These are phyloP conservation scores for Oryzias curvinotus DNA, from an alignment of 2,113 vertebrate genomes.

Conservation along the genomic window DNA sequence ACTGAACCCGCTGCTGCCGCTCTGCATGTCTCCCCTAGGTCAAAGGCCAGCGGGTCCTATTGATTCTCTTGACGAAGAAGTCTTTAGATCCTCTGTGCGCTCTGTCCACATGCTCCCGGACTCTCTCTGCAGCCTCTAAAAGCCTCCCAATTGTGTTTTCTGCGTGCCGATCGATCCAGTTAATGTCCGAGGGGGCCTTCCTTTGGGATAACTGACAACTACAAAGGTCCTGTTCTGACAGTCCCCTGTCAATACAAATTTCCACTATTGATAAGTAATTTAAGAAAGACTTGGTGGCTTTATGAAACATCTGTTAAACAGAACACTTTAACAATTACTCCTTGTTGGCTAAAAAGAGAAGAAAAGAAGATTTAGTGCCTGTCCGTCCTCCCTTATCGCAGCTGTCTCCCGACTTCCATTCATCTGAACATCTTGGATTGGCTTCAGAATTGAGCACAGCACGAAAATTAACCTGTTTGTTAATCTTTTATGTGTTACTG, in stretches of 20 bases:
- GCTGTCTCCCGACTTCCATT: conserved; percentile 1
- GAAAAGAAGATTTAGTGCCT: conserved; percentile 8
- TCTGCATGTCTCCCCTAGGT: conserved; percentile 62
- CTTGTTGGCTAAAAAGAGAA: conserved; percentile 20
- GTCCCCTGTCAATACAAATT: conserved; percentile 81
- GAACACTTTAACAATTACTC: conserved; percentile 66
- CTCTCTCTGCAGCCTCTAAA: conserved; percentile 47
- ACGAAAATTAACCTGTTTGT: background rate
- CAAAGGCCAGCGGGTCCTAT: conserved; percentile 77
- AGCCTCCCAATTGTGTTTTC: conserved; percentile 64
- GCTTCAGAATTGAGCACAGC: conserved; percentile 3
- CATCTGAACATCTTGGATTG: background rate
- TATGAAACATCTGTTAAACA: conserved; percentile 81
- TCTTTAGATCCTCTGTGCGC: conserved; percentile 59
- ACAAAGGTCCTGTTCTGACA: conserved; percentile 79
- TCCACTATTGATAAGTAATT: conserved; percentile 83
- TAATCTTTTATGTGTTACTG: background rate
- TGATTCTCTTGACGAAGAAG: conserved; percentile 68
- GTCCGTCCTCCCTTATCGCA: conserved; percentile 7
- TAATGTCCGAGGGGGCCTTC: conserved; percentile 59
- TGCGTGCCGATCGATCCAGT: conserved; percentile 71
- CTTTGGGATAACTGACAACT: conserved; percentile 80
- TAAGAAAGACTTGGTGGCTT: conserved; percentile 60
- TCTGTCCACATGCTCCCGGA: conserved; percentile 60
- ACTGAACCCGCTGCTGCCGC: conserved; percentile 55